Evolutionary conservation across 1,140 invertebrate genomes (phyloP).

Genomic region (Metopolophium dirhodum): DNA sequence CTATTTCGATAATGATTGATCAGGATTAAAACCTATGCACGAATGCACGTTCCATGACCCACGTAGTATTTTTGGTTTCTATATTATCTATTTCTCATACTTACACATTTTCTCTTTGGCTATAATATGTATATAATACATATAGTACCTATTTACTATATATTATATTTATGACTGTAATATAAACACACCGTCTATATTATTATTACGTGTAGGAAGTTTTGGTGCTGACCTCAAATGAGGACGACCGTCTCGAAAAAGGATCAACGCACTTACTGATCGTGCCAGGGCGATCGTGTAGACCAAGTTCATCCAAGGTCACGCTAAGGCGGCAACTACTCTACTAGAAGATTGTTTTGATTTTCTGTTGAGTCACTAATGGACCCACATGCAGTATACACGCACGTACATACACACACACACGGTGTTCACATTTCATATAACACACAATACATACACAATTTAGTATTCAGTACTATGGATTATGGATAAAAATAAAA

Average conservation of each 20-base stretch:
- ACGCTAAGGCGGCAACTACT: constrained; percentile 20
- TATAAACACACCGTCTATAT: background rate
- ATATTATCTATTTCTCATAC: background rate
- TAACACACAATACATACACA: background rate
- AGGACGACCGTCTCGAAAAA: constrained; percentile 42
- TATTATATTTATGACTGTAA: background rate
- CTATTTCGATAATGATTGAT: background rate
- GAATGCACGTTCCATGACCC: background rate
- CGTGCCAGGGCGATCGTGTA: constrained; percentile 32
- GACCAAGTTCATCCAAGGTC: constrained; percentile 54
- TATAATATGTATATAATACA: background rate
- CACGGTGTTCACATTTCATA: background rate
- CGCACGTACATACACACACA: background rate
- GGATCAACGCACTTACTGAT: constrained; percentile 44
- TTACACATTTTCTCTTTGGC: background rate
- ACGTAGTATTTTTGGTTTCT: background rate
- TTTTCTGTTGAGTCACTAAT: constrained; percentile 52
- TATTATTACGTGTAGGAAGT: constrained; percentile 37
- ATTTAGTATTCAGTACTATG: background rate
- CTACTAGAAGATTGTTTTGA: constrained; percentile 34
- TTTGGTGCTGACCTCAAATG: constrained; percentile 32
- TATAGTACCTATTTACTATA: background rate
- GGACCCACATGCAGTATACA: constrained; percentile 1
- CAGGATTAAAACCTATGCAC: background rate
- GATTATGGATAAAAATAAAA: background rate